Base-by-base conservation (phyloP, 2,113 vertebrate species). In the Calonectris borealis region DNA sequence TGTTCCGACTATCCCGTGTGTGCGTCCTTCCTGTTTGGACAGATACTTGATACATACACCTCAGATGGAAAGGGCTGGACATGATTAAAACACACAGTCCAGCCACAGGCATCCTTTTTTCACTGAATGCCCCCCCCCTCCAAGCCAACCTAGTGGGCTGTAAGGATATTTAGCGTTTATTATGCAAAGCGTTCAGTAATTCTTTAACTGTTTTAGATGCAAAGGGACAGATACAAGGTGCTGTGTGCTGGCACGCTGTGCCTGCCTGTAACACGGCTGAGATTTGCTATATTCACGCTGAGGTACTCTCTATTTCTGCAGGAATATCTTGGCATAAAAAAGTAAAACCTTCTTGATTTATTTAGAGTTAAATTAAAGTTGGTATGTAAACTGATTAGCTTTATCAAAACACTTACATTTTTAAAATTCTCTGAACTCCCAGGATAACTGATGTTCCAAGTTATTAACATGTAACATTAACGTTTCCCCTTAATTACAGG, bases 21-120 rank as follows among this genome's bases (percentile, higher is more conserved):
- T 75, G 76, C 0, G 21, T 81, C 90, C 83, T 93, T 96, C 95
- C 96, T 96, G 92, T 96, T 93, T 97, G 95, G 92, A 92, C 79
- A 81, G 90, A 92, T 12, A 95, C 55, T 95, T 90, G 88, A 93
- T 95, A 81, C 57, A 6, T 34, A 64, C 90, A 96, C 95, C 92
- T 96, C 96, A 78, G 6, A 88, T 51, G 52, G 88, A 77, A 93
- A 81, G 51, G 83, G 80, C 83, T 95, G 93, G 72, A 96, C 44
- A 2, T 75, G 86, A 95, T 93, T 95, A 92, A 94, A 95, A 64
- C 34, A 61, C 61, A 70, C 51, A 32, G 10, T 60, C 55, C 22
- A 77, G 86, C 68, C 88, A 60, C 83, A 78, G 55, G 64, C 92
- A 60, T 90, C n/a, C 25, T 88, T 83, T 94, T 64, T 88, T 48